Conservation (phyloP, 2,888 invertebrate species). For the Hirtodrosophila alboralis region DNA sequence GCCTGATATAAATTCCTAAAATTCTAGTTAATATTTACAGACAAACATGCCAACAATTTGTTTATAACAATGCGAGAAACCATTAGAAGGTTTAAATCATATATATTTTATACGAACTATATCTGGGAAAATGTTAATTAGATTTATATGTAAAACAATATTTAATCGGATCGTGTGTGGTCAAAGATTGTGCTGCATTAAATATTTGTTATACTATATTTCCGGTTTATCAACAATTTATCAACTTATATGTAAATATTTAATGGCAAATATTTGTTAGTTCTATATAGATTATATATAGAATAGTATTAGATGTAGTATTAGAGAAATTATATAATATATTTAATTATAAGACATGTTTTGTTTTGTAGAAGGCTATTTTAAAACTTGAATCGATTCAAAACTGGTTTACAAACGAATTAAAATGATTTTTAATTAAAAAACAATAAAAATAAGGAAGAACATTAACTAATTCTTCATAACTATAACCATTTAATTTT, state of each 20-base stretch:
- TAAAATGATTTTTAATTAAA: no score
- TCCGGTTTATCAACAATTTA: slow-evolving; percentile 1
- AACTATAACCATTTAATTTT: no score
- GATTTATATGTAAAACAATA: background rate
- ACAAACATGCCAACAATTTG: slow-evolving; percentile 24
- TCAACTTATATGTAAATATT: slow-evolving; percentile 1
- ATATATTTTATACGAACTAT: slow-evolving; percentile 8
- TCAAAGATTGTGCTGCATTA: no score
- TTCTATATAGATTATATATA: no score
- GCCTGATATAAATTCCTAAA: slow-evolving; percentile 11
- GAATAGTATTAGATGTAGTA: no score
- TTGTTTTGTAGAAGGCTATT: no score
- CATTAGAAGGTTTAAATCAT: slow-evolving; percentile 13
- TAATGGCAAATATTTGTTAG: no score
- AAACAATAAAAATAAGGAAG: background rate
- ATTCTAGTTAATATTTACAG: slow-evolving; percentile 14
- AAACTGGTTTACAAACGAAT: slow-evolving; percentile 5
- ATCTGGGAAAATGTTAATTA: background rate
- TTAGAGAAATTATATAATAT: no score
- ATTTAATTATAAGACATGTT: no score
- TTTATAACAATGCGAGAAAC: slow-evolving; percentile 1
- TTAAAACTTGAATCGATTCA: slow-evolving; percentile 2
- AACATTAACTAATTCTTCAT: no score
- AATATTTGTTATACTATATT: slow-evolving; percentile 2
- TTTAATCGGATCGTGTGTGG: no score